Base-by-base conservation (phyloP, 2,888 invertebrate genomes). In the Sinopyrophorus schimmeli region DNA sequence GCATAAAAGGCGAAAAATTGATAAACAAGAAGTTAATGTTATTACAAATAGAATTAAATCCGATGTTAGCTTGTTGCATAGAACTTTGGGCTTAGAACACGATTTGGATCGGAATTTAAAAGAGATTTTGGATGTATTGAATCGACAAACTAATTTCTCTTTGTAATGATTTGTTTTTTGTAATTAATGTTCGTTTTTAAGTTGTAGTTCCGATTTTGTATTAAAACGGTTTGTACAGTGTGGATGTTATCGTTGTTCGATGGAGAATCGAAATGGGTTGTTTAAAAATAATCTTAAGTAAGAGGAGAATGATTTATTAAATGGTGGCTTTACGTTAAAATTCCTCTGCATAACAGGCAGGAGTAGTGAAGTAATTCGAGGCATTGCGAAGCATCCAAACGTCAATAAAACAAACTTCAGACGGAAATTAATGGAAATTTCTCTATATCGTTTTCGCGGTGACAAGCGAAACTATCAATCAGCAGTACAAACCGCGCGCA, bases 381-480 rank as follows among this genome's bases (percentile, higher is more conserved):
- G 38, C 30, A 30, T 20, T 16, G 38, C 24, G 38, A 43, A 35
- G 32, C 37, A 50, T 44, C 47, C 47, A 54, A 55, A 58, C 48
- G 62, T 62, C 61, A 63, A 63, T 63, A 59, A 63, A 63, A 60
- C 60, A 60, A 63, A 61, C 56, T 62, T 59, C 40, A 47, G 55
- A 58, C 55, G 50, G 63, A 69, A 71, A 73, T 73, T 71, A 73
- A 72, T 73, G 73, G 71, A 70, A 69, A 71, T 72, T 72, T 71
- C 71, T 70, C 70, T 71, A 72, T 73, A 72, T 72, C 72, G 69
- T 63, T 67, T 60, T 61, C 62, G 62, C 63, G 66, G 69, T 69
- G 72, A 71, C 72, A 72, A 71, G 72, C 69, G 61, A 62, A 69
- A 73, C 73, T 67, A 73, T 73, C 71, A 72, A 73, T 73, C 73